Conservation (phyloP, 2,797 vertebrate genomes). For the Alcedo quadribrachys region DNA sequence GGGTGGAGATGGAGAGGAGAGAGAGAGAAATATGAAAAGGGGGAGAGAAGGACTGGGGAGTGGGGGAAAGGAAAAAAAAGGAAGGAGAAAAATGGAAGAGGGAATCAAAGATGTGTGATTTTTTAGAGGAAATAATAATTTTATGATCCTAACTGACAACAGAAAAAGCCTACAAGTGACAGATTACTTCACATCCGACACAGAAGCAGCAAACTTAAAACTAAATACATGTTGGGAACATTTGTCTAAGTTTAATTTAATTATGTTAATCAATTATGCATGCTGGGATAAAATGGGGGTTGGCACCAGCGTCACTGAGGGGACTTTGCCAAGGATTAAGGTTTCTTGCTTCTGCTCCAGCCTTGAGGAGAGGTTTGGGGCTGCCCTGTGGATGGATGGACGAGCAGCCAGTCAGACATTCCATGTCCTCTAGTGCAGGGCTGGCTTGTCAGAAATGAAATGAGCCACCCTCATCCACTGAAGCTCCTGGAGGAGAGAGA, state of each 20-base stretch:
- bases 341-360: neutral
- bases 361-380: neutral
- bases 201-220: neutral
- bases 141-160: neutral
- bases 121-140: neutral
- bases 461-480: neutral
- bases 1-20: accelerated
- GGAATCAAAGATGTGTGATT: neutral
- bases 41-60: too few species aligned
- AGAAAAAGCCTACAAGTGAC: neutral
- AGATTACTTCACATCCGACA: neutral
- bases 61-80: accelerated
- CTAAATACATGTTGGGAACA: neutral
- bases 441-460: neutral
- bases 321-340: neutral
- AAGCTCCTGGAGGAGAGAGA: neutral
- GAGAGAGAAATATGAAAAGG: too few species aligned
- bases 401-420: neutral
- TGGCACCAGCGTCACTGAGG: neutral
- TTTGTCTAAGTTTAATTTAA: neutral
- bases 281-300: neutral
- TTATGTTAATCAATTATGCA: neutral
- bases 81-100: too few species aligned
- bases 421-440: neutral
- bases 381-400: neutral